Percentiles rank a stretch among this genome's conserved stretches.
Conservation (phyloP, 1,140 invertebrate species). For the Ylistrum balloti region DNA sequence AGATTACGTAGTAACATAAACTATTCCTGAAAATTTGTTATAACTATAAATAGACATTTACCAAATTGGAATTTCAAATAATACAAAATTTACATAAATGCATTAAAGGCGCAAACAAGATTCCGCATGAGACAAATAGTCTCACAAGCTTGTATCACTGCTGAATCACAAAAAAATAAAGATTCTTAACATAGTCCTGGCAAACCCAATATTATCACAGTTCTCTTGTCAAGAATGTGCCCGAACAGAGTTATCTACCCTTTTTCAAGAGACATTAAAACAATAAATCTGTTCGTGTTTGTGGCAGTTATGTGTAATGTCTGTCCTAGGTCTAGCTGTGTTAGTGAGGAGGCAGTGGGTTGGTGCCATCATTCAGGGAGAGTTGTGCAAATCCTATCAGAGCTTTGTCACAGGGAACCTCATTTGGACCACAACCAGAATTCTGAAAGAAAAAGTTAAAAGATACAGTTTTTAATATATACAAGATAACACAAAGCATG, state of each 20-base stretch:
- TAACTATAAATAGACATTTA: too few relatives aligned
- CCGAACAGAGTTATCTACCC: not conserved
- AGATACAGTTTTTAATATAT: too few relatives aligned
- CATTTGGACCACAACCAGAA: slow-evolving; percentile 90
- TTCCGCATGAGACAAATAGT: not conserved
- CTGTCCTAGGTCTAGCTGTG: not conserved
- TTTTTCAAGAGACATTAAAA: not conserved
- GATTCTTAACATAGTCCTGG: not conserved
- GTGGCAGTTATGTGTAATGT: not conserved
- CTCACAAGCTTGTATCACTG: not conserved
- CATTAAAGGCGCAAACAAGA: not conserved
- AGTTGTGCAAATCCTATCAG: slow-evolving; percentile 98
- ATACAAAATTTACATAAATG: not conserved
- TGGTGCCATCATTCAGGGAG: slow-evolving; percentile 85
- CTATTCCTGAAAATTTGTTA: too few relatives aligned
- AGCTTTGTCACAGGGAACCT: slow-evolving; percentile 95
- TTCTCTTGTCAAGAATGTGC: not conserved
- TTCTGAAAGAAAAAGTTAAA: slow-evolving; percentile 86
- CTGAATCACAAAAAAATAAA: not conserved
- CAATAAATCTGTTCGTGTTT: slow-evolving; percentile 5
- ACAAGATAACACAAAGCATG: too few relatives aligned
- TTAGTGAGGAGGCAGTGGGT: slow-evolving; percentile 11
- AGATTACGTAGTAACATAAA: too few relatives aligned
- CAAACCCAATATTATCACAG: slow-evolving; percentile 20
- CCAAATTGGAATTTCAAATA: too few relatives aligned